Conservation (phyloP, 2,797 vertebrate genomes). For the Tenualosa ilisha region DNA sequence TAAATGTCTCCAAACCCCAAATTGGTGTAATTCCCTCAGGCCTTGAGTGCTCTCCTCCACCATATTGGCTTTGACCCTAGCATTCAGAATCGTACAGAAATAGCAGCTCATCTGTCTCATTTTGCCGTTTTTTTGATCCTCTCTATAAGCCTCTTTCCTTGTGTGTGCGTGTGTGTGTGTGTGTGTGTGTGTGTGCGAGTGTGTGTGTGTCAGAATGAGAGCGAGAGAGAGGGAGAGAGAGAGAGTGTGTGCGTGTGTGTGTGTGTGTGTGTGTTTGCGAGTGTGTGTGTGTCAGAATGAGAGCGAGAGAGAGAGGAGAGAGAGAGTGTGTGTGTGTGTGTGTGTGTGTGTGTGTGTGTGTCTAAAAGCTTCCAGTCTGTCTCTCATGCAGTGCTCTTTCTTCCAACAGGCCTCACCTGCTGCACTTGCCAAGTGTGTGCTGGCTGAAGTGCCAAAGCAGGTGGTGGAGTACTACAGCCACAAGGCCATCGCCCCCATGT, state of each 20-base stretch:
- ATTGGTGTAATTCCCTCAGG: neutral
- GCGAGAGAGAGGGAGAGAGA: too few species aligned
- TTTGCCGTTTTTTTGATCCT: neutral
- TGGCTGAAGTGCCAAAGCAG: slow-evolving; percentile 94
- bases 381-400: slow-evolving; percentile 14
- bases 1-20: slow-evolving; percentile 36
- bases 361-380: neutral
- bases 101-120: neutral
- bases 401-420: slow-evolving; percentile 84
- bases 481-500: slow-evolving; percentile 85
- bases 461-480: slow-evolving; percentile 95
- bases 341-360: too few species aligned
- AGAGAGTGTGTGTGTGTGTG: too few species aligned
- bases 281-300: too few species aligned
- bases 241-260: too few species aligned
- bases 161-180: neutral
- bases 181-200: too few species aligned
- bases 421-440: slow-evolving; percentile 91
- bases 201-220: too few species aligned
- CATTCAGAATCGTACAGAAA: slow-evolving; percentile 32
- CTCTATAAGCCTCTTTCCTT: slow-evolving; percentile 36
- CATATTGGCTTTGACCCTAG: slow-evolving; percentile 34
- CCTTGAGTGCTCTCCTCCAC: neutral
- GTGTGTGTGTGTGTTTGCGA: too few species aligned
- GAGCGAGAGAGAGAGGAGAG: too few species aligned